Conservation (phyloP, 2,113 vertebrate species). For the Muntiacus reevesi region DNA sequence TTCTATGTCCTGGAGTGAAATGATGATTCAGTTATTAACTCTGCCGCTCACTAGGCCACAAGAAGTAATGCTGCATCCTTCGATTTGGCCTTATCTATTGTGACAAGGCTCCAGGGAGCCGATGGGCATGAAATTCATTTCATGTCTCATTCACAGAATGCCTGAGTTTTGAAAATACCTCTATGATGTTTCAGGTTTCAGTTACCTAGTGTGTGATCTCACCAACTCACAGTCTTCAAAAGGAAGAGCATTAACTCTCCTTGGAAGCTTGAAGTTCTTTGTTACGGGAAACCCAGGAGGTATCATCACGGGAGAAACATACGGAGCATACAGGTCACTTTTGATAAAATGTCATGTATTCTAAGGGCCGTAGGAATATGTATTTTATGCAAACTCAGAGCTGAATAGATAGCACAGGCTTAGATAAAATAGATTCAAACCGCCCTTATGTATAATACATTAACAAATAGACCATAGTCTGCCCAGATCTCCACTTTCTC, state of each 20-base stretch:
- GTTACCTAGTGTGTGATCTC: constrained; percentile 68
- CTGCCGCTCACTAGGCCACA: constrained; percentile 71
- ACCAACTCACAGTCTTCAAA: constrained; percentile 68
- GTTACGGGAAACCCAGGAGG: constrained; percentile 36
- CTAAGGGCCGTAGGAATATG: constrained; percentile 43
- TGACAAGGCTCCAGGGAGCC: constrained; percentile 79
- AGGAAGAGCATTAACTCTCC: constrained; percentile 69
- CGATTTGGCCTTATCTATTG: constrained; percentile 80
- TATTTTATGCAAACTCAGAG: constrained; percentile 52
- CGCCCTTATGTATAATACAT: constrained; percentile 53
- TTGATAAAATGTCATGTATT: constrained; percentile 61
- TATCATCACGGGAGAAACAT: constrained; percentile 43
- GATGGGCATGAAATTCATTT: constrained; percentile 79
- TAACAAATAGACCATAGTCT: constrained; percentile 44
- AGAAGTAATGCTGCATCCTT: constrained; percentile 75
- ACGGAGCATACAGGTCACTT: constrained; percentile 48
- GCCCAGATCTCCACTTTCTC: background rate
- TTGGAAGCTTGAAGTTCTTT: constrained; percentile 50
- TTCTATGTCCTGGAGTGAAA: constrained; percentile 78
- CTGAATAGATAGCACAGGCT: constrained; percentile 36
- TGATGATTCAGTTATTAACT: constrained; percentile 81
- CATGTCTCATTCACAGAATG: constrained; percentile 79
- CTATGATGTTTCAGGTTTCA: constrained; percentile 77
- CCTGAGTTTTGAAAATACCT: constrained; percentile 78
- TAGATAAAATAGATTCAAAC: constrained; percentile 53